Conservation (phyloP, 92 coral and sea anemone species). For the Porites cylindrica region DNA sequence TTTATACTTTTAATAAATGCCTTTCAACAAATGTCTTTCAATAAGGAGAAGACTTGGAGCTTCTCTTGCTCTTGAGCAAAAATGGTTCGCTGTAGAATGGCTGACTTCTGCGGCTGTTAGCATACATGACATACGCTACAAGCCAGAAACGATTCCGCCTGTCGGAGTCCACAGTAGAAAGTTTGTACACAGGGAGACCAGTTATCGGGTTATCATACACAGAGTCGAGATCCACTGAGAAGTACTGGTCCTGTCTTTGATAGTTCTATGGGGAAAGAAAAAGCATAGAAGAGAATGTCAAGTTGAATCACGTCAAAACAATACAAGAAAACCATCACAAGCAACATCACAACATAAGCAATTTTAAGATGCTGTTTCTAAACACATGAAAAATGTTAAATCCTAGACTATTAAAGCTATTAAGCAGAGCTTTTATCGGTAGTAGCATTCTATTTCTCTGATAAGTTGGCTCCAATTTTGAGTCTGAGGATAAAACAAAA, state of each 20-base stretch:
- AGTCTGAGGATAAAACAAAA: too few relatives aligned
- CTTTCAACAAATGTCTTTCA: not conserved
- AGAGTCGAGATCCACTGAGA: constrained; percentile 96
- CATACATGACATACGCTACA: constrained; percentile 77
- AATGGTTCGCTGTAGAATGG: constrained; percentile 93
- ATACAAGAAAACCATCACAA: too few relatives aligned
- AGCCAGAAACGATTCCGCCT: constrained; percentile 92
- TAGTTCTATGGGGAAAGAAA: constrained; percentile 58
- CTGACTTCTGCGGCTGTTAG: constrained; percentile 83
- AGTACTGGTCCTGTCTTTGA: constrained; percentile 86
- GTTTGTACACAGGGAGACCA: constrained; percentile 96
- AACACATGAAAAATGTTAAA: too few relatives aligned
- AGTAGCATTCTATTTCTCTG: too few relatives aligned
- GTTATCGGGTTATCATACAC: constrained; percentile 83
- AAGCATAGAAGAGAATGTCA: too few relatives aligned
- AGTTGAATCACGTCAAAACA: too few relatives aligned
- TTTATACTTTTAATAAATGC: too few relatives aligned
- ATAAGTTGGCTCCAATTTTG: too few relatives aligned
- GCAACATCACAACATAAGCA: too few relatives aligned
- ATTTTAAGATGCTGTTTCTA: too few relatives aligned
- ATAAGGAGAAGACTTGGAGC: constrained; percentile 43
- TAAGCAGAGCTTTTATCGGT: too few relatives aligned
- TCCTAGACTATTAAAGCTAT: too few relatives aligned
- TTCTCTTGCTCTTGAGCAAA: constrained; percentile 90
- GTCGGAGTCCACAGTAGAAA: constrained; percentile 97